Evolutionary conservation across 2,797 vertebrate genomes (phyloP).

Genomic region (Scyliorhinus canicula): DNA sequence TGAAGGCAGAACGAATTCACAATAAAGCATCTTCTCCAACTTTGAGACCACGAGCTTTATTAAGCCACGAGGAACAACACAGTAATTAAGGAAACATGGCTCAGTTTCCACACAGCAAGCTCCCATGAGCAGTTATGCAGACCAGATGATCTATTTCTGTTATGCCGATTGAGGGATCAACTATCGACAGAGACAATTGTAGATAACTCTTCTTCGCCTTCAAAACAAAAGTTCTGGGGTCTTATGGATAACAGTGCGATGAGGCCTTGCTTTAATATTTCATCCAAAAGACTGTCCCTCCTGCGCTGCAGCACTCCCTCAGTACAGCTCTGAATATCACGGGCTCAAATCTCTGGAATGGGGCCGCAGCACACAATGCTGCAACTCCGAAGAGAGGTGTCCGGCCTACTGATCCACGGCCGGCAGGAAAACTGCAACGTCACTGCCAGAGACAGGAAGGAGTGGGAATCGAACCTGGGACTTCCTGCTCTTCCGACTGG

Average conservation of each 20-base stretch:
- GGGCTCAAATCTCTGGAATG: background rate
- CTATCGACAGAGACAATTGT: too few relatives aligned
- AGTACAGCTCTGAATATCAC: too few relatives aligned
- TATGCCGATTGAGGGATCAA: too few relatives aligned
- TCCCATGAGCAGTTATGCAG: too few relatives aligned
- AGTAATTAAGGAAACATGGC: too few relatives aligned
- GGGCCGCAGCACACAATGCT: background rate
- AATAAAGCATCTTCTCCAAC: too few relatives aligned
- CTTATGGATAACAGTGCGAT: background rate
- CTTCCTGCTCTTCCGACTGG: background rate
- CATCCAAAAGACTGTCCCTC: background rate
- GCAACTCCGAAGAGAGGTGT: background rate
- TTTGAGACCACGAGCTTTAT: too few relatives aligned
- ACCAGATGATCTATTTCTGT: too few relatives aligned
- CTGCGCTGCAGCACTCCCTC: background rate
- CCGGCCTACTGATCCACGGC: background rate
- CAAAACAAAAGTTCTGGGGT: background rate
- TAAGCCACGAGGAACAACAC: too few relatives aligned
- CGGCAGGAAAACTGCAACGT: background rate
- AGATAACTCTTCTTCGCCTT: background rate
- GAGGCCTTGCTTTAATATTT: background rate
- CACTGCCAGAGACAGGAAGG: background rate
- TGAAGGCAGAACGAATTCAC: too few relatives aligned
- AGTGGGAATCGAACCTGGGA: background rate
- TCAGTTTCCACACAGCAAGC: too few relatives aligned